Conservation (phyloP, 2,797 vertebrate species). For the Gobio occitaniae region DNA sequence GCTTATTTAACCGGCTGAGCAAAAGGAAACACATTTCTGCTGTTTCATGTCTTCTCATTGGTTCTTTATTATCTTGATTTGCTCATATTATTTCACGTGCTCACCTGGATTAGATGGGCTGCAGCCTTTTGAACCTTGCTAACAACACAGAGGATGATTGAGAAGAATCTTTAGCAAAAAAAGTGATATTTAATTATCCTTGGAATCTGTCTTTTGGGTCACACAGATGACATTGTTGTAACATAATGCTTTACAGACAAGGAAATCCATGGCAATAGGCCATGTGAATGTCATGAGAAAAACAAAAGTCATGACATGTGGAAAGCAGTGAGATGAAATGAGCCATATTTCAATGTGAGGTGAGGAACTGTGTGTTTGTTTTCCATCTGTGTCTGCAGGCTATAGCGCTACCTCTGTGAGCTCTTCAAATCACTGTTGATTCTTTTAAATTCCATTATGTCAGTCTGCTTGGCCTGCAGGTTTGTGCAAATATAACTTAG, state of each 20-base stretch:
- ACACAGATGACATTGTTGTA: conserved; percentile 9
- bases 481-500: conserved; percentile 34
- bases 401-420: conserved; percentile 30
- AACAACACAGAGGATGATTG: conserved; percentile 6
- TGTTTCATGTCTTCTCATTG: conserved; percentile 30
- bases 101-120: neutral
- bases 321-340: conserved; percentile 21
- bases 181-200: conserved; percentile 2
- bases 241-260: neutral
- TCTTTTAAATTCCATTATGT: conserved; percentile 45
- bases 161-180: neutral
- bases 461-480: conserved; percentile 42
- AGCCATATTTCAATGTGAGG: conserved; percentile 30
- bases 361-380: conserved; percentile 39
- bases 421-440: conserved; percentile 43
- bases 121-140: conserved; percentile 8
- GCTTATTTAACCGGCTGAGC: neutral
- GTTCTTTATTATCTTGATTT: neutral
- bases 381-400: conserved; percentile 34
- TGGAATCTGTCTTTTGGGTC: conserved; percentile 2
- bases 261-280: neutral
- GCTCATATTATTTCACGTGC: neutral
- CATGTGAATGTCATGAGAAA: neutral
- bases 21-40: conserved; percentile 18
- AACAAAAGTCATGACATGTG: conserved; percentile 2